These are phyloP conservation scores for Aulostomus chinensis DNA, from an alignment of 2,797 vertebrate species.

Conservation along the genomic window DNA sequence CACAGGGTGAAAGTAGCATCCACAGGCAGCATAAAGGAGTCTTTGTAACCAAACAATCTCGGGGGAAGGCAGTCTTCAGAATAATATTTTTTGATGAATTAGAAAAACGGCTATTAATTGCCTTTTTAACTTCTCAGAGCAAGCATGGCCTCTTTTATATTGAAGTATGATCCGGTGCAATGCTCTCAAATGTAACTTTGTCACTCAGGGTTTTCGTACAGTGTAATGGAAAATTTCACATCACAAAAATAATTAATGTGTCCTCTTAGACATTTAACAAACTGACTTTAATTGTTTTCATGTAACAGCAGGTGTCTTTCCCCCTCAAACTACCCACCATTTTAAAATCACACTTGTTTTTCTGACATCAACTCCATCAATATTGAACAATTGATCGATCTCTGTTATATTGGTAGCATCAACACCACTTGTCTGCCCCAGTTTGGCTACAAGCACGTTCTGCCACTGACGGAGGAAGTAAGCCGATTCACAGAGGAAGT, in stretches of 20 bases:
- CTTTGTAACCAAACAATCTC: background rate
- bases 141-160: no score
- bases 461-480: slow-evolving; percentile 91
- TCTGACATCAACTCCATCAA: background rate
- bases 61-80: background rate
- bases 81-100: background rate
- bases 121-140: no score
- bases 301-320: no score
- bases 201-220: no score
- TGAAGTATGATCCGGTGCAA: no score
- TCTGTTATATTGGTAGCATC: slow-evolving; percentile 70
- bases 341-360: background rate
- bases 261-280: no score
- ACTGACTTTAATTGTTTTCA: no score
- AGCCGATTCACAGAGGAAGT: slow-evolving; percentile 94
- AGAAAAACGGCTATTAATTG: background rate
- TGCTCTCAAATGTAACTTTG: no score
- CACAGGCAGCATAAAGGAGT: background rate
- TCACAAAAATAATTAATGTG: no score
- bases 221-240: no score
- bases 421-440: slow-evolving; percentile 86
- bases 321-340: no score
- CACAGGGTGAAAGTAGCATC: background rate
- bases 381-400: background rate
- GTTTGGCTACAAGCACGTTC: slow-evolving; percentile 94